Evolutionary conservation across 2,888 invertebrate genomes (phyloP), one percentile per base, ranked within the genome.

Genomic region (Augochlorella aurata): DNA sequence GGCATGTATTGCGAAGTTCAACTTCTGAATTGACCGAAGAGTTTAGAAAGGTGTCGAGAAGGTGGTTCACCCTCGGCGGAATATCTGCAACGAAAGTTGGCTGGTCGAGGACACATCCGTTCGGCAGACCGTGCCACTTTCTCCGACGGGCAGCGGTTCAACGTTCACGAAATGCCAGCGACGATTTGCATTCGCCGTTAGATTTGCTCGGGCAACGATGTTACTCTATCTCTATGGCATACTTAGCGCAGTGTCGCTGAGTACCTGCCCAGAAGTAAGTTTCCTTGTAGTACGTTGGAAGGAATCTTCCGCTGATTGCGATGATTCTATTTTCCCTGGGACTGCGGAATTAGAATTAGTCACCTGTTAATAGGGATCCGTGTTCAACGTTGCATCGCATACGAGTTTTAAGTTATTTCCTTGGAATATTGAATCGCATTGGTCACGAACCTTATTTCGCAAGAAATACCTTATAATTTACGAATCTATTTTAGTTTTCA

Each of bases 161-260:
- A 21, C 54, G 47, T n/a, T 66, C 24, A 21, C 29, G 45, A 54
- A 47, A 58, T 44, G 29, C 29, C 24, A 24, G 38, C 38, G n/a
- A 63, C 24, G 29, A 63, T 63, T 63, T 63, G 63, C 63, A 63
- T 38, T 63, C 63, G 38, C 63, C 63, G 63, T 63, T 63, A 63
- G 63, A 63, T 38, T 63, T 63, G 38, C 38, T 38, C 38, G 63
- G 3, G 63, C 38, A 63, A 18, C 38, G 38, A 14, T 63, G 63
- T 63, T 63, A 38, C 63, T 38, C 38, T 63, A 63, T 63, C 63
- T 63, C 16, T 38, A 4, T n/a, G 38, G 63, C 63, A 38, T 4
- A 38, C 38, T 63, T 63, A 63, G 16, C 61, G 7, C 61, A 29
- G 2, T 8, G 61, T 61, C 24, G 29, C 16, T 16, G 29, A 29